These are phyloP conservation scores for Neodiprion lecontei DNA, from an alignment of 1,140 invertebrate genomes.

Conservation along the genomic window DNA sequence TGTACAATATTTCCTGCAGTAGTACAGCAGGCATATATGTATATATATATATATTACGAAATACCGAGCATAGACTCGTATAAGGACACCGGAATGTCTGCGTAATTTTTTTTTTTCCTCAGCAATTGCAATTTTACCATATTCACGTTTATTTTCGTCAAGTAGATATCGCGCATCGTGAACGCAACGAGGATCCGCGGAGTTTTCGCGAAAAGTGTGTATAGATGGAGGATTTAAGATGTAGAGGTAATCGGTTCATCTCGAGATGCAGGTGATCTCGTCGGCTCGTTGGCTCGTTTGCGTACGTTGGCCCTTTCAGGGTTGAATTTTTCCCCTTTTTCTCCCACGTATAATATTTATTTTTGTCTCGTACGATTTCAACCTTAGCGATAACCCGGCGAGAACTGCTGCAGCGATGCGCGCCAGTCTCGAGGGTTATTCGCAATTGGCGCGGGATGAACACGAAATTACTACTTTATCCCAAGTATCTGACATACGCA, in stretches of 20 bases:
- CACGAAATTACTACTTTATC: conserved; percentile 1
- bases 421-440: background rate
- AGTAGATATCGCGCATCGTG: too few species aligned
- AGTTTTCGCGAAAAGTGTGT: background rate
- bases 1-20: too few species aligned
- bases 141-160: too few species aligned
- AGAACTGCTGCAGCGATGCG: background rate
- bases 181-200: background rate
- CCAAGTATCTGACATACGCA: background rate
- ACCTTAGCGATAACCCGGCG: too few species aligned
- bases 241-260: background rate
- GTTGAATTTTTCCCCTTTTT: background rate
- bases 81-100: too few species aligned
- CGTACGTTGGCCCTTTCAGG: background rate
- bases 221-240: background rate
- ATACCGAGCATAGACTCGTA: too few species aligned
- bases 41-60: too few species aligned
- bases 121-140: too few species aligned
- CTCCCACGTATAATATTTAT: background rate
- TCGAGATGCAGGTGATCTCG: background rate
- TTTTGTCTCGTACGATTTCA: background rate
- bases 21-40: too few species aligned
- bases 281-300: background rate
- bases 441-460: background rate
- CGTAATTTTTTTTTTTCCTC: too few species aligned